Evolutionary conservation across 1,140 invertebrate genomes (phyloP).

Genomic region (Drosophila murphyi): DNA sequence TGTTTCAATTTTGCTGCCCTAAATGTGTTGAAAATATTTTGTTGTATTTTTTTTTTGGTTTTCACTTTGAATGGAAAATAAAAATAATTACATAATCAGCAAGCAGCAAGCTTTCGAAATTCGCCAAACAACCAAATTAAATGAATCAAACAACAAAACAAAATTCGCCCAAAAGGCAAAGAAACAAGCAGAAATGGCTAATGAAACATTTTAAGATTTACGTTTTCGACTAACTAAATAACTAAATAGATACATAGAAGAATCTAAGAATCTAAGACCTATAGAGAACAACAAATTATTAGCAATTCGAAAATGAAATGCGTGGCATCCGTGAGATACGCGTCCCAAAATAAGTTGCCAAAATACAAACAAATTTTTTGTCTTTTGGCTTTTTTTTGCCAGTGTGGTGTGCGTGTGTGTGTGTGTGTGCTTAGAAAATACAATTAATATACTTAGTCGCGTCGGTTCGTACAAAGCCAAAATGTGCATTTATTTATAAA

Average conservation of each 20-base stretch:
- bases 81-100: slow-evolving; percentile 55
- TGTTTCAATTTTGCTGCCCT: slow-evolving; percentile 63
- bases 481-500: slow-evolving; percentile 73
- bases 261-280: slow-evolving; percentile 13
- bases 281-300: slow-evolving; percentile 72
- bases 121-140: slow-evolving; percentile 38
- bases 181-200: slow-evolving; percentile 15
- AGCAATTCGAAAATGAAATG: slow-evolving; percentile 62
- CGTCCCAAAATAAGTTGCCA: slow-evolving; percentile 70
- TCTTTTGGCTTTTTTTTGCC: slow-evolving; percentile 40
- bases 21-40: slow-evolving; percentile 66
- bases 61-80: slow-evolving; percentile 58
- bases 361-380: slow-evolving; percentile 37
- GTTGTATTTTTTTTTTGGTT: slow-evolving; percentile 9
- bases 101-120: slow-evolving; percentile 4
- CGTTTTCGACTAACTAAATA: slow-evolving; percentile 12
- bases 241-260: slow-evolving; percentile 12
- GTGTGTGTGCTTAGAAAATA: slow-evolving; percentile 34
- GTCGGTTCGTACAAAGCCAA: slow-evolving; percentile 37
- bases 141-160: slow-evolving; percentile 52
- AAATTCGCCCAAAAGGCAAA: slow-evolving; percentile 31
- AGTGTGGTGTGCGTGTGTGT: slow-evolving; percentile 34
- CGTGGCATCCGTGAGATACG: slow-evolving; percentile 55
- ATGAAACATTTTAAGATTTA: slow-evolving; percentile 17
- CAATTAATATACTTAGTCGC: slow-evolving; percentile 61